Conservation (phyloP, 2,113 vertebrate species). For the Siphamia tubifer region DNA sequence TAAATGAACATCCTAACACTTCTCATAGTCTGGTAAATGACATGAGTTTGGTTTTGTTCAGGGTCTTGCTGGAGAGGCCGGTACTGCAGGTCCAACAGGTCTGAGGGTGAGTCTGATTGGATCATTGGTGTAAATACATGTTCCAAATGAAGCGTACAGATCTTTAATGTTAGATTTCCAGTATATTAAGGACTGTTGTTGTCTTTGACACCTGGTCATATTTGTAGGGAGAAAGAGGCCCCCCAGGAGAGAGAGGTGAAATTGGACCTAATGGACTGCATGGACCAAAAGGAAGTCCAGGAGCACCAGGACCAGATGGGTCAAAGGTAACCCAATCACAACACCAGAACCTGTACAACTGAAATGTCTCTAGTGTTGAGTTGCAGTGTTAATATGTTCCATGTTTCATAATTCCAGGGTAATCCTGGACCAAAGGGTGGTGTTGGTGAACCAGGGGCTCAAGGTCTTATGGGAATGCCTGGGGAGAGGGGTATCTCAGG, state of each 20-base stretch:
- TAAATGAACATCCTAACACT: too few relatives aligned
- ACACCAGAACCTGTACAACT: background rate
- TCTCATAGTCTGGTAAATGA: background rate
- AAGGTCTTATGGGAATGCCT: slow-evolving; percentile 95
- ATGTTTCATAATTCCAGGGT: slow-evolving; percentile 78
- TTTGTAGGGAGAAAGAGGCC: slow-evolving; percentile 92
- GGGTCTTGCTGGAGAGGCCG: slow-evolving; percentile 95
- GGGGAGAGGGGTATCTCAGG: slow-evolving; percentile 94
- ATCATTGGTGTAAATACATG: background rate
- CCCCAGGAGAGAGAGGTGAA: slow-evolving; percentile 94
- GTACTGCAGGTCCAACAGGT: slow-evolving; percentile 84
- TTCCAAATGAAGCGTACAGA: background rate
- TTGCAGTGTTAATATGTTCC: background rate
- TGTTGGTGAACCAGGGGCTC: slow-evolving; percentile 87
- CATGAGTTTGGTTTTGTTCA: slow-evolving; percentile 50
- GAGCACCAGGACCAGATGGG: slow-evolving; percentile 91
- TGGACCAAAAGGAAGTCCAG: slow-evolving; percentile 92
- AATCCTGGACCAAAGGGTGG: slow-evolving; percentile 86
- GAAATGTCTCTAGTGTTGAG: background rate
- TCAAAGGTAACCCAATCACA: slow-evolving; percentile 83
- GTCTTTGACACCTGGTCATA: background rate
- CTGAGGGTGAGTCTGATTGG: slow-evolving; percentile 82
- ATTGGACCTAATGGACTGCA: slow-evolving; percentile 86
- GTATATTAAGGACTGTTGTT: background rate
- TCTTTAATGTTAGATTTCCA: too few relatives aligned